Conservation (phyloP, 1,140 invertebrate species). For the Drosophila kikkawai region DNA sequence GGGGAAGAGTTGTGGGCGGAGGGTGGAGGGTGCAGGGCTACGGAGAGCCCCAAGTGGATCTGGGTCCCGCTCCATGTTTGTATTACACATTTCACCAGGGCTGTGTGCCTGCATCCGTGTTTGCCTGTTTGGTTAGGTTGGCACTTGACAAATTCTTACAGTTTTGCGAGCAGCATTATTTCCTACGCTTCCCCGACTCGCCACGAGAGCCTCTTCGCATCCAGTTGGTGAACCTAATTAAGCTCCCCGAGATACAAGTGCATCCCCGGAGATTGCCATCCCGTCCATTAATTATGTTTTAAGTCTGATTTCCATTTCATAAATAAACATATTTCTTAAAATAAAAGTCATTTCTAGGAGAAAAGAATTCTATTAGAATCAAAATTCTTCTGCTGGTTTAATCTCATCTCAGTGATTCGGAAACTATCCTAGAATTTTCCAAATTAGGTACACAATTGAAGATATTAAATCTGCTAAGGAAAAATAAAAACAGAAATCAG, state of each 20-base stretch:
- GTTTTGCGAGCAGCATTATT: conserved; percentile 71
- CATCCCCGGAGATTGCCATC: not conserved
- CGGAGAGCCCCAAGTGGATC: conserved; percentile 50
- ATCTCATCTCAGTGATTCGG: no score
- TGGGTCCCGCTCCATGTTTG: conserved; percentile 27
- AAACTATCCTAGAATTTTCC: no score
- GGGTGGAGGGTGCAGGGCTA: not conserved
- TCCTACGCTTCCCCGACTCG: conserved; percentile 42
- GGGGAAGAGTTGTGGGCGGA: conserved; percentile 16
- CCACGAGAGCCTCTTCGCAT: conserved; percentile 32
- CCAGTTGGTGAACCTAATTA: conserved; percentile 51
- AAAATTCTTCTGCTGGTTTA: not conserved
- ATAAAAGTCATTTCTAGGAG: not conserved
- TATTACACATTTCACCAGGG: conserved; percentile 23
- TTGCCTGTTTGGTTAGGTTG: conserved; percentile 54
- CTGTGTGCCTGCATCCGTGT: conserved; percentile 31
- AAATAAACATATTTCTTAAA: not conserved
- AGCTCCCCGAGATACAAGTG: conserved; percentile 11
- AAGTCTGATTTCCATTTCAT: not conserved
- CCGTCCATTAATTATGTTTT: not conserved
- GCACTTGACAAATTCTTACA: conserved; percentile 80
- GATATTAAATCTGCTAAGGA: no score
- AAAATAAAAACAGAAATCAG: no score
- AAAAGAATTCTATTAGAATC: not conserved
- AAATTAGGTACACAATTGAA: no score